phyloP scores from a whole-genome alignment of 2,113 vertebrate species.

The Oxyura jamaicensis region DNA sequence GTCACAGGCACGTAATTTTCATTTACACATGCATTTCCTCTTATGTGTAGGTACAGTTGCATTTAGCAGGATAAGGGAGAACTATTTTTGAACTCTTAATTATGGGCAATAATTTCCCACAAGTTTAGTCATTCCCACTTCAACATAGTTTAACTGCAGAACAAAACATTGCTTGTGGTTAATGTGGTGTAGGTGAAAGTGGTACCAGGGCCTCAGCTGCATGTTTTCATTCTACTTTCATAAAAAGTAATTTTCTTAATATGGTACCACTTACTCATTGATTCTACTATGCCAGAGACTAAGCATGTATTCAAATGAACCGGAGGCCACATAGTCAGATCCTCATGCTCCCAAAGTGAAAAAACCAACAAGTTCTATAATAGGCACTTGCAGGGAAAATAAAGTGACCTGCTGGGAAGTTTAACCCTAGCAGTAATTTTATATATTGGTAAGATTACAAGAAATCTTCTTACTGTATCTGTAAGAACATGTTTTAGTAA shows the following conservation, averaged over 20 bases:
- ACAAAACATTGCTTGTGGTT: background rate
- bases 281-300: background rate
- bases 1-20: background rate
- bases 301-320: background rate
- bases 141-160: background rate
- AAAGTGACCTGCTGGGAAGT: background rate
- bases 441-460: background rate
- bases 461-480: background rate
- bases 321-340: background rate
- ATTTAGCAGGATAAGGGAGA: background rate
- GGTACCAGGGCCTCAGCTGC: background rate
- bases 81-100: background rate
- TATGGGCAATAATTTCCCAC: background rate
- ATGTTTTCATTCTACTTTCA: background rate
- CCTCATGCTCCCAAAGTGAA: background rate
- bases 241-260: background rate
- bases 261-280: background rate
- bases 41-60: accelerated
- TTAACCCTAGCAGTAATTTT: background rate
- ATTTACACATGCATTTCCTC: background rate
- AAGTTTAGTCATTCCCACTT: background rate
- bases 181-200: background rate
- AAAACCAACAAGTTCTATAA: background rate
- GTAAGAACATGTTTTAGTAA: background rate
- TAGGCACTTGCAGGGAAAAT: background rate